Evolutionary conservation across 2,888 invertebrate species (phyloP).

Genomic region (Dicycla oo): DNA sequence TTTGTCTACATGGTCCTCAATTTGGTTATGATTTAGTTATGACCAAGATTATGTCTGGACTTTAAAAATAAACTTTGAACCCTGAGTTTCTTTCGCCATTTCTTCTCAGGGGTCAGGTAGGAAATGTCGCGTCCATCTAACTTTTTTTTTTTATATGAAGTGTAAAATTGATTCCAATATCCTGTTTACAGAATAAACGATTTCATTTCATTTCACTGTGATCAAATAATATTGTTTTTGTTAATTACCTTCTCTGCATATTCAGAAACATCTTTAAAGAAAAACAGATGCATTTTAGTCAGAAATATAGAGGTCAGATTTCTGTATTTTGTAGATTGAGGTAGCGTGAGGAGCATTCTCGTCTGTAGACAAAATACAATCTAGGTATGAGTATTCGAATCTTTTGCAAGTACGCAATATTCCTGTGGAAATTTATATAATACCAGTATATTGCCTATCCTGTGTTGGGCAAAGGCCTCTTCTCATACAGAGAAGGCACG

Average conservation of each 20-base stretch:
- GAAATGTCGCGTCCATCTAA: no score
- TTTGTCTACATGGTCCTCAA: not conserved
- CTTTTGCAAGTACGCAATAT: not conserved
- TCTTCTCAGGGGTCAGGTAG: not conserved
- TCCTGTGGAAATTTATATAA: no score
- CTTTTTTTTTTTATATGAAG: not conserved
- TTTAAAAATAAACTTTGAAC: not conserved
- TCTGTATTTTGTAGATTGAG: slow-evolving; percentile 20
- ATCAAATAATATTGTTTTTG: not conserved
- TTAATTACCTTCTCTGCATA: slow-evolving; percentile 42
- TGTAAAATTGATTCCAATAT: no score
- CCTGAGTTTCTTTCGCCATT: not conserved
- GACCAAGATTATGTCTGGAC: not conserved
- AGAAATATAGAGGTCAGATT: not conserved
- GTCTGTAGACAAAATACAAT: slow-evolving; percentile 20
- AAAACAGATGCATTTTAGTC: slow-evolving; percentile 42
- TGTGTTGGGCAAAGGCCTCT: no score
- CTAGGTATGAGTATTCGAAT: not conserved
- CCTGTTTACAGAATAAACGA: not conserved
- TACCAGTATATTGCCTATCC: no score
- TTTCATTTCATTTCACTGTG: not conserved
- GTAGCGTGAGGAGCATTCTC: slow-evolving; percentile 25
- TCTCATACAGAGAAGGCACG: no score
- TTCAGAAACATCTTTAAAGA: slow-evolving; percentile 30
- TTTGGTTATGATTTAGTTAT: no score